Percentiles rank a stretch among this genome's conserved stretches.
Evolutionary conservation across 2,888 invertebrate species (phyloP).

Genomic region (Adelphocoris suturalis): DNA sequence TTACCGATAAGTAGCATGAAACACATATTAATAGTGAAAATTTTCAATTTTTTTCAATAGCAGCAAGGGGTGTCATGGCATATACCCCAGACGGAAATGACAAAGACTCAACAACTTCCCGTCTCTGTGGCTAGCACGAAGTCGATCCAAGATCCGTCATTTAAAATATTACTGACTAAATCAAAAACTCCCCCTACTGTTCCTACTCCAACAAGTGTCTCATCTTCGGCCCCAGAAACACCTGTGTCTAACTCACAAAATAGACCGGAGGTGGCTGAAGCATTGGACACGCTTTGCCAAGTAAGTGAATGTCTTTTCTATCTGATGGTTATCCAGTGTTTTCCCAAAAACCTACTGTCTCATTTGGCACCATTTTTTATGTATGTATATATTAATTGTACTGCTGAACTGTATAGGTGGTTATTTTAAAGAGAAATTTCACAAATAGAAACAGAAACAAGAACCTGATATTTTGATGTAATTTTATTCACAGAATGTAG

Average conservation of each 20-base stretch:
- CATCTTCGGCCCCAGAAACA: constrained; percentile 64
- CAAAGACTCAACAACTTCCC: background rate
- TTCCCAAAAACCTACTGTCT: background rate
- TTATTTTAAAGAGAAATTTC: too few relatives aligned
- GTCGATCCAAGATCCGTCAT: background rate
- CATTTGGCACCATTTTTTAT: too few relatives aligned
- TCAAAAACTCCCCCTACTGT: constrained; percentile 66
- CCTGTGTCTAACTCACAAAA: constrained; percentile 27
- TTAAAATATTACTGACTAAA: constrained; percentile 59
- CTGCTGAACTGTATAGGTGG: too few relatives aligned
- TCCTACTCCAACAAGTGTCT: constrained; percentile 67
- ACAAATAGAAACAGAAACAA: too few relatives aligned
- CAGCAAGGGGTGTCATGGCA: constrained; percentile 67
- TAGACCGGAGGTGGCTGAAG: constrained; percentile 55
- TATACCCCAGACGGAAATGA: constrained; percentile 61
- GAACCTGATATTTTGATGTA: too few relatives aligned
- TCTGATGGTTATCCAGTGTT: background rate
- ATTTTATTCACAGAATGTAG: too few relatives aligned
- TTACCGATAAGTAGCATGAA: background rate
- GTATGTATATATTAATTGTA: too few relatives aligned
- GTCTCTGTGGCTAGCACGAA: constrained; percentile 31
- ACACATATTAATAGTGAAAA: background rate
- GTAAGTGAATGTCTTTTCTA: background rate
- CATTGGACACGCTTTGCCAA: constrained; percentile 61
- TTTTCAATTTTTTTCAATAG: background rate